phyloP scores from a whole-genome alignment of 2,113 vertebrate species.

The Alexandromys fortis region DNA sequence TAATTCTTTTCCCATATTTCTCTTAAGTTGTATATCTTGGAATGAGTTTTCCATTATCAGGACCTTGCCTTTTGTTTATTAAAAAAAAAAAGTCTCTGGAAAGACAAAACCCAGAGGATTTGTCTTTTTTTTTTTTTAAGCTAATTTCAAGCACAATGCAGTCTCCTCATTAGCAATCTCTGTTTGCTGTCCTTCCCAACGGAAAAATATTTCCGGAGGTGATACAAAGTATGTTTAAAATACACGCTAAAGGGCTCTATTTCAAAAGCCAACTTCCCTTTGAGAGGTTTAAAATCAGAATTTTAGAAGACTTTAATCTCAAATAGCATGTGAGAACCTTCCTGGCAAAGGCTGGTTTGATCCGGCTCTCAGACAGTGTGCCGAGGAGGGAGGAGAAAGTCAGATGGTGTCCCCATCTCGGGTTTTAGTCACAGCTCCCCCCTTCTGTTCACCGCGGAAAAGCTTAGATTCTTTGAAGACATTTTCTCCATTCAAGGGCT shows the following conservation, averaged over 20 bases:
- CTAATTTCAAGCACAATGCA: slow-evolving; percentile 72
- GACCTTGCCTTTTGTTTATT: slow-evolving; percentile 82
- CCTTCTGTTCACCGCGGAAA: not conserved
- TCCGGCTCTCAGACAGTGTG: not conserved
- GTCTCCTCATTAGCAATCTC: slow-evolving; percentile 75
- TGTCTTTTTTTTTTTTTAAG: slow-evolving; percentile 81
- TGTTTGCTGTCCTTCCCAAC: slow-evolving; percentile 74
- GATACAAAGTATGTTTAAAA: slow-evolving; percentile 75
- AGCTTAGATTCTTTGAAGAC: not conserved
- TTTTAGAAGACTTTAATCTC: slow-evolving; percentile 67
- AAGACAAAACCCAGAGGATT: slow-evolving; percentile 81
- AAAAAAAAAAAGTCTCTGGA: slow-evolving; percentile 73
- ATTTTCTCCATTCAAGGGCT: not conserved
- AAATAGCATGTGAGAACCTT: slow-evolving; percentile 29
- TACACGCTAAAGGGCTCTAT: slow-evolving; percentile 70
- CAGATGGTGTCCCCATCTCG: not conserved
- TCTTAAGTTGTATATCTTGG: slow-evolving; percentile 87
- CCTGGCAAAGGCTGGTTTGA: not conserved
- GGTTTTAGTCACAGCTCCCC: not conserved
- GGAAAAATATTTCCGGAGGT: slow-evolving; percentile 78
- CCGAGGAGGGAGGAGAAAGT: not conserved
- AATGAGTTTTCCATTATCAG: slow-evolving; percentile 81
- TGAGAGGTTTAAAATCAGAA: slow-evolving; percentile 76
- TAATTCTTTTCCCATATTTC: slow-evolving; percentile 80
- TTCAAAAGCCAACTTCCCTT: slow-evolving; percentile 75